A percentile compares a stretch with the other conserved stretches of the same genome.
These are phyloP conservation scores for Cacoxenus indagator DNA, from an alignment of 2,888 invertebrate species.

Conservation along the genomic window DNA sequence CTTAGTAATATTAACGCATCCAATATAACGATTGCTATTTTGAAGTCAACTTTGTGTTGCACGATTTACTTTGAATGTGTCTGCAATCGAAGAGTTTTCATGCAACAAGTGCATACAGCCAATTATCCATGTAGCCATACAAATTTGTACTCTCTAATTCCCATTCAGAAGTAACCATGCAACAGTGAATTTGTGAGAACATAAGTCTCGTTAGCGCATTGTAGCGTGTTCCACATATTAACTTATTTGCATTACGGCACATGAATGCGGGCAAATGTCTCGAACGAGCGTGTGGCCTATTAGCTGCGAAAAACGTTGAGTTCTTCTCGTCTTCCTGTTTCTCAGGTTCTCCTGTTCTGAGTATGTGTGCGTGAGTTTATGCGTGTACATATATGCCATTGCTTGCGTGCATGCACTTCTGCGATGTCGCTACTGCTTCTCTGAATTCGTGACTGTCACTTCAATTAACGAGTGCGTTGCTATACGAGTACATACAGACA, in stretches of 20 bases:
- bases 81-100: not conserved
- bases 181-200: no score
- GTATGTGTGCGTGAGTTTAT: constrained; percentile 13
- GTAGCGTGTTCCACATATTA: no score
- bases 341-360: not conserved
- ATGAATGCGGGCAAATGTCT: no score
- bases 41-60: not conserved
- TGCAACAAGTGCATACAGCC: not conserved
- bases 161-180: no score
- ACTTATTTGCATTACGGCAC: no score
- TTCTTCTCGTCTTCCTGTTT: not conserved
- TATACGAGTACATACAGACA: constrained; percentile 39
- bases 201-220: no score
- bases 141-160: no score
- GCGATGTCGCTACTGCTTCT: not conserved
- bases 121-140: not conserved
- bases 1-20: no score
- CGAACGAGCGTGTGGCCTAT: not conserved
- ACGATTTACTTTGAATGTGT: not conserved
- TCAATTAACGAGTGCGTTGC: constrained; percentile 48
- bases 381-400: not conserved
- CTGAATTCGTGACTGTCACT: constrained; percentile 37
- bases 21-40: no score
- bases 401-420: not conserved
- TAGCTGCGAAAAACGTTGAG: not conserved